phyloP scores from a whole-genome alignment of 2,113 vertebrate species.

The Polypterus bichir region DNA sequence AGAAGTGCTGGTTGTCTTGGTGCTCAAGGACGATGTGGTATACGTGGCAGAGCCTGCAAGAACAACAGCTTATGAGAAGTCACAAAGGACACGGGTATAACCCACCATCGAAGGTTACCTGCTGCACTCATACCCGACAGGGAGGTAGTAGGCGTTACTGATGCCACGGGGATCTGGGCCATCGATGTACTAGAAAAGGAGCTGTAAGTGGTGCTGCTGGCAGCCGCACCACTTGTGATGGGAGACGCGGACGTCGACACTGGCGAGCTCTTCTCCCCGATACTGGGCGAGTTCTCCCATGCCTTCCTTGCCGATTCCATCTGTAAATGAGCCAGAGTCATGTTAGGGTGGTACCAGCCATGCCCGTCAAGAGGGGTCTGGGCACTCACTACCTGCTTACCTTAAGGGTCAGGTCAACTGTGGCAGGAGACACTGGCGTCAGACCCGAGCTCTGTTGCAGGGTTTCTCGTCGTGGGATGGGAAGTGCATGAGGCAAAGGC shows the following conservation, averaged over 20 bases:
- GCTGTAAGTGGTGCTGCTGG: constrained; percentile 66
- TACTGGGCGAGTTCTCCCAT: constrained; percentile 92
- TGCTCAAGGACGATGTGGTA: constrained; percentile 86
- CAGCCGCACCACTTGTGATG: constrained; percentile 49
- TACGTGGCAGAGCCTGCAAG: constrained; percentile 79
- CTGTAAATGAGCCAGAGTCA: constrained; percentile 36
- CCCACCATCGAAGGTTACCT: background rate
- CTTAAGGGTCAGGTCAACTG: constrained; percentile 94
- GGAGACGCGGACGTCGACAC: constrained; percentile 78
- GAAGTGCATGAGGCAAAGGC: constrained; percentile 81
- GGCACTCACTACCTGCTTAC: constrained; percentile 42
- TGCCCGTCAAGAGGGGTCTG: constrained; percentile 32
- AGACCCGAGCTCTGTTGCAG: constrained; percentile 87
- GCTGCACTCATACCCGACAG: constrained; percentile 60
- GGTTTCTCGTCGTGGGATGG: constrained; percentile 77
- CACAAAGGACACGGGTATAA: constrained; percentile 2
- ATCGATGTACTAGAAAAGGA: constrained; percentile 89
- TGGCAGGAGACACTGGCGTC: constrained; percentile 87
- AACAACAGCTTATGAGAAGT: background rate
- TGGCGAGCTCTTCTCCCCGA: constrained; percentile 80
- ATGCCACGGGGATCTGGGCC: constrained; percentile 91
- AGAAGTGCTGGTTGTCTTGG: constrained; percentile 85
- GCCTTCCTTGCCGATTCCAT: constrained; percentile 98
- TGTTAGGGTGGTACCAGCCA: too few relatives aligned
- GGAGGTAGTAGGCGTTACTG: constrained; percentile 87